These are phyloP conservation scores for Heliothis peltigera DNA, from an alignment of 2,888 invertebrate genomes.

Conservation along the genomic window DNA sequence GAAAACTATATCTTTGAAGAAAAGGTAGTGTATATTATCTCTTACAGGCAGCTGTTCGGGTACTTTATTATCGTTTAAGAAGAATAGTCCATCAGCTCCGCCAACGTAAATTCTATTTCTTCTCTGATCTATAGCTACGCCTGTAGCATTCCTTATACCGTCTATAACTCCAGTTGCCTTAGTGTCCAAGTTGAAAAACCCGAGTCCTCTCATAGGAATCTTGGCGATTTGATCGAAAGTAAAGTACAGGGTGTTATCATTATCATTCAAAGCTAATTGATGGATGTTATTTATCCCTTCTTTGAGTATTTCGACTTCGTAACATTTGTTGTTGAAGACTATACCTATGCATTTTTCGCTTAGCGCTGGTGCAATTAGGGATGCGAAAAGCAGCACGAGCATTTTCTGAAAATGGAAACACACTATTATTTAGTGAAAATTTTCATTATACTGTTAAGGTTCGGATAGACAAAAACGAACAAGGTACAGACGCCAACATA, in stretches of 20 bases:
- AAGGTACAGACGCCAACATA: too few relatives aligned
- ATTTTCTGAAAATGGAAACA: slow-evolving; percentile 54
- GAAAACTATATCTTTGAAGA: slow-evolving; percentile 77
- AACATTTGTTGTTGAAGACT: slow-evolving; percentile 75
- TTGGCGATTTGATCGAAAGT: slow-evolving; percentile 76
- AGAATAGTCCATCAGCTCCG: slow-evolving; percentile 78
- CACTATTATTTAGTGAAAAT: background rate
- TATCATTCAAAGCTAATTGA: slow-evolving; percentile 73
- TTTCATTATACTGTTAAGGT: too few relatives aligned
- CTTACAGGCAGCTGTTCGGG: slow-evolving; percentile 76
- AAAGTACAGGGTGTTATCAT: slow-evolving; percentile 81
- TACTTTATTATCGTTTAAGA: slow-evolving; percentile 73
- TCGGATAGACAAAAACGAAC: too few relatives aligned
- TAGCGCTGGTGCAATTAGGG: slow-evolving; percentile 60
- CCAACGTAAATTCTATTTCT: slow-evolving; percentile 79
- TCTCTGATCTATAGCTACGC: slow-evolving; percentile 76
- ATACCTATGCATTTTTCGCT: slow-evolving; percentile 76
- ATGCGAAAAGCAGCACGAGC: slow-evolving; percentile 61
- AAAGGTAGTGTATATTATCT: slow-evolving; percentile 76
- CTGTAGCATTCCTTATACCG: slow-evolving; percentile 80
- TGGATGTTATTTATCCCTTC: slow-evolving; percentile 80
- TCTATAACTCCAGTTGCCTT: slow-evolving; percentile 71
- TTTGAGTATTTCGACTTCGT: slow-evolving; percentile 76
- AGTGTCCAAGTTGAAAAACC: slow-evolving; percentile 73
- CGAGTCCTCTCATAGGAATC: slow-evolving; percentile 69